Base-by-base conservation (phyloP, 2,113 vertebrate species). In the Cygnus buccinator region DNA sequence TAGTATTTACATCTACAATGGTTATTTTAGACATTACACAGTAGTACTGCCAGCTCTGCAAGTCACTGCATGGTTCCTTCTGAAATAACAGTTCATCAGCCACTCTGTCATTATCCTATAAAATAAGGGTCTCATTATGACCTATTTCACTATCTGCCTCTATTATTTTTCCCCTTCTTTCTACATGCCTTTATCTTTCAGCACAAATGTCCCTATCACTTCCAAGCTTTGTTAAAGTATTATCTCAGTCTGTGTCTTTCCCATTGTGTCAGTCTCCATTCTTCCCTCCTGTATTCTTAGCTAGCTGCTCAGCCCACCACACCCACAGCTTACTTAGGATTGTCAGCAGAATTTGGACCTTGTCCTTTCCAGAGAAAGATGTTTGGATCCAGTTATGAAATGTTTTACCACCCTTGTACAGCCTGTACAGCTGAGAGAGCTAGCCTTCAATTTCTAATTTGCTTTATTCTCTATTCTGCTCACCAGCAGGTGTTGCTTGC, bases 121-220 rank as follows among this genome's bases (percentile, higher is more conserved):
- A 90, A 94, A 87, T n/a, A 84, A 87, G 31, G 37, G 48, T 50
- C 50, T 76, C 58, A n/a, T 91, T 81, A 83, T 65, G 75, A 93
- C 70, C 96, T 94, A 81, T 87, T 94, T 97, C 94, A 81, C 52
- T 43, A 66, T 82, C 83, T 61, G 28, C 73, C 71, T 89, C 88
- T 94, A n/a, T 90, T 96, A 54, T 94, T 97, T 96, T 29, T 62
- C 76, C 7, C 10, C 54, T 84, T 95, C 63, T 89, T 97, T 95
- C 91, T 91, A 61, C 68, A 89, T 22, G 10, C 63, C 90, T 87
- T 94, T 61, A 74, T 94, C 78, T 94, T 95, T 82, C 68, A 93
- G 31, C 31, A 86, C 79, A 86, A 89, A 95, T 33, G 16, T 66
- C 73, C 67, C n/a, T 22, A 72, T 74, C 65, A 63, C 86, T 96